phyloP scores from a whole-genome alignment of 2,888 invertebrate genomes.

The Agrochola macilenta region DNA sequence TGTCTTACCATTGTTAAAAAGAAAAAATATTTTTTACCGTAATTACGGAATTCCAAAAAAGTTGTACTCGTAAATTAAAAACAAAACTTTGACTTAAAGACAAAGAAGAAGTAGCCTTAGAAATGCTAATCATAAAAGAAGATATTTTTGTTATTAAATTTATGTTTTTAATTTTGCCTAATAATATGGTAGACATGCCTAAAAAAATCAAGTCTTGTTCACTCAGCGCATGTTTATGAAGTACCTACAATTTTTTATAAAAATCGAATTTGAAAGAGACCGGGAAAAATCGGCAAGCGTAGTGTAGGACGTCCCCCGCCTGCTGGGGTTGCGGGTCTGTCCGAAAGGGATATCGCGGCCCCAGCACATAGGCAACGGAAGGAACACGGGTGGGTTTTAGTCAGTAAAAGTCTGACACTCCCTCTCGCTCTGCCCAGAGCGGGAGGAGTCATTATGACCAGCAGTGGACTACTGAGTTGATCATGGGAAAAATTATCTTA shows the following conservation, averaged over 20 bases:
- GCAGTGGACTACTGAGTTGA: too few relatives aligned
- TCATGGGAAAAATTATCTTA: too few relatives aligned
- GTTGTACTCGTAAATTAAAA: constrained; percentile 43
- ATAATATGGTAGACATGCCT: not conserved
- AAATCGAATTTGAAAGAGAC: not conserved
- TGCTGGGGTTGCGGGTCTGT: too few relatives aligned
- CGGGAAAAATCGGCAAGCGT: not conserved
- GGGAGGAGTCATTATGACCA: too few relatives aligned
- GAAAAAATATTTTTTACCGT: constrained; percentile 15
- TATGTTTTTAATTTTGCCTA: not conserved
- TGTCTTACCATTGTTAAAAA: constrained; percentile 37
- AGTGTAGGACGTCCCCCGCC: too few relatives aligned
- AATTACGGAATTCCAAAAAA: constrained; percentile 23
- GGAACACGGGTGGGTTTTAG: too few relatives aligned
- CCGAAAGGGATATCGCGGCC: too few relatives aligned
- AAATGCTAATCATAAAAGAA: constrained; percentile 23
- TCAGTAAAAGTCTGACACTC: too few relatives aligned
- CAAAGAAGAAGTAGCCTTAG: constrained; percentile 13
- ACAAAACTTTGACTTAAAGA: constrained; percentile 36
- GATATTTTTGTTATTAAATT: constrained; percentile 15
- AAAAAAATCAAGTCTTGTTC: not conserved
- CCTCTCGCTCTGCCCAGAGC: too few relatives aligned
- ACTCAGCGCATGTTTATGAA: not conserved
- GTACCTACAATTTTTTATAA: too few relatives aligned
- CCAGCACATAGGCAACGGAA: too few relatives aligned